These are phyloP conservation scores for Hippocampus mohnikei DNA, from an alignment of 2,113 vertebrate species.

Conservation along the genomic window DNA sequence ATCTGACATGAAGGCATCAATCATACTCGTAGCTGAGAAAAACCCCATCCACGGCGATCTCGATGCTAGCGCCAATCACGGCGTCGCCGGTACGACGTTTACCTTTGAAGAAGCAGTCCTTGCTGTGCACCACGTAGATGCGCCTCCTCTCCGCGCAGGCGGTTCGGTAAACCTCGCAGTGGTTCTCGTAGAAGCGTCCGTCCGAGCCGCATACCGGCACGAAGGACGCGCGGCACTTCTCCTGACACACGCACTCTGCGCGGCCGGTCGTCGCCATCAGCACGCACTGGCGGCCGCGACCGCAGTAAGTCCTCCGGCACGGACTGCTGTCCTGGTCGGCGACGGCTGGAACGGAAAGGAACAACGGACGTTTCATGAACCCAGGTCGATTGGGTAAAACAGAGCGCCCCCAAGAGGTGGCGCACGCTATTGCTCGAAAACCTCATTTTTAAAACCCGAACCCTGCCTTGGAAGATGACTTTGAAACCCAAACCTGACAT, in stretches of 20 bases:
- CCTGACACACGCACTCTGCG: constrained; percentile 80
- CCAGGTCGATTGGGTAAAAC: not conserved
- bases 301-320: constrained; percentile 79
- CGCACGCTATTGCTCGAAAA: too few relatives aligned
- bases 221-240: constrained; percentile 81
- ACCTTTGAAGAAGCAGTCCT: constrained; percentile 97
- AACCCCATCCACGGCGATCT: too few relatives aligned
- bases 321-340: constrained; percentile 51
- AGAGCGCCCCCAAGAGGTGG: too few relatives aligned
- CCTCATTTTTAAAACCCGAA: too few relatives aligned
- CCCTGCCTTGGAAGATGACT: too few relatives aligned
- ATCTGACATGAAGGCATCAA: too few relatives aligned
- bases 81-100: constrained; percentile 25
- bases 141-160: constrained; percentile 83
- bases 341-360: constrained; percentile 57
- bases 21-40: too few relatives aligned
- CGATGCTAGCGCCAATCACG: not conserved
- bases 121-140: constrained; percentile 82
- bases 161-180: constrained; percentile 87
- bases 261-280: constrained; percentile 71
- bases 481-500: too few relatives aligned
- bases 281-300: constrained; percentile 79
- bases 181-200: constrained; percentile 89
- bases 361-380: not conserved
- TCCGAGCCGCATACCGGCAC: constrained; percentile 91